Conservation (phyloP, 2,888 invertebrate genomes). For the Cosmia pyralina region DNA sequence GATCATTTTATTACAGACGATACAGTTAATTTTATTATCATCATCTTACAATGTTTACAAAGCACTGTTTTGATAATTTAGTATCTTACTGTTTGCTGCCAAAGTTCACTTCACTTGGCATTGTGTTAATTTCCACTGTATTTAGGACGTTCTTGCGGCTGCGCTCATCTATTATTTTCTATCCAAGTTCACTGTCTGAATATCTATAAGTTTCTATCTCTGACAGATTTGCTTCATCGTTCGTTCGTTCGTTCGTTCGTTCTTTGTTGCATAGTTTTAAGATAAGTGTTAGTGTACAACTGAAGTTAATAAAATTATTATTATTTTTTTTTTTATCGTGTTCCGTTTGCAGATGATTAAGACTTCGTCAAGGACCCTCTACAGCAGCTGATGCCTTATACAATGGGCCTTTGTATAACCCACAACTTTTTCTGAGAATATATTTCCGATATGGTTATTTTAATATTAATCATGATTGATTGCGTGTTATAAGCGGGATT, state of each 20-base stretch:
- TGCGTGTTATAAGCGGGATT: not conserved
- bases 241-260: too few relatives aligned
- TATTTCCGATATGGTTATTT: not conserved
- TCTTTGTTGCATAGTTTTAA: too few relatives aligned
- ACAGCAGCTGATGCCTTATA: not conserved
- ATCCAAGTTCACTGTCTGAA: not conserved
- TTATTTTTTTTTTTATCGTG: too few relatives aligned
- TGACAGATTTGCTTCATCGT: not conserved
- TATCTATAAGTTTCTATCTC: not conserved
- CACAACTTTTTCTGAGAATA: not conserved
- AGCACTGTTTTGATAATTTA: slow-evolving; percentile 10
- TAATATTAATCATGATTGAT: not conserved
- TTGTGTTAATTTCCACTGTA: slow-evolving; percentile 19
- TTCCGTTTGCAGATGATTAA: not conserved
- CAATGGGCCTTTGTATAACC: not conserved
- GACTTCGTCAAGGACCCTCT: not conserved
- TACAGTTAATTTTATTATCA: slow-evolving; percentile 36
- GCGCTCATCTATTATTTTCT: not conserved
- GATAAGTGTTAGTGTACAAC: too few relatives aligned
- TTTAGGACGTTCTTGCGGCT: slow-evolving; percentile 5
- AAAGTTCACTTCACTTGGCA: not conserved
- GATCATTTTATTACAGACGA: slow-evolving; percentile 26
- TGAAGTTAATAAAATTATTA: too few relatives aligned
- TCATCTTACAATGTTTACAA: slow-evolving; percentile 26
- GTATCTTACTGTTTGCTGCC: slow-evolving; percentile 11